A percentile compares a stretch with the other conserved stretches of the same genome.
Evolutionary conservation across 2,113 vertebrate genomes (phyloP).

Genomic region (Elephantulus edwardii): DNA sequence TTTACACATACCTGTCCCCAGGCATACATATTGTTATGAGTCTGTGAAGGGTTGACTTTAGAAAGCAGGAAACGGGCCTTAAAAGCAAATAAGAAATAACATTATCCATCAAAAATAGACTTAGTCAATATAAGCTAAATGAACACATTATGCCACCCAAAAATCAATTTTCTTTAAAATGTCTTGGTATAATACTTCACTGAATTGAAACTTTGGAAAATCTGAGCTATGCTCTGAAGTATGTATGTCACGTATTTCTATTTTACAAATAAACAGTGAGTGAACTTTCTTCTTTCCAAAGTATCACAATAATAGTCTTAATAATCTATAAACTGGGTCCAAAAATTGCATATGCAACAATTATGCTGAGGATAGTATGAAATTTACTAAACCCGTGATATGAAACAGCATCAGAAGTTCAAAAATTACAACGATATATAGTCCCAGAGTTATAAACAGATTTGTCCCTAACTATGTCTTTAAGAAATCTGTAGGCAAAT

Average conservation of each 20-base stretch:
- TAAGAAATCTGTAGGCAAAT: too few relatives aligned
- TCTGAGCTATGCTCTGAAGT: slow-evolving; percentile 38
- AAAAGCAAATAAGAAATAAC: slow-evolving; percentile 60
- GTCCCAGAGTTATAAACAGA: background rate
- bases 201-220: slow-evolving; percentile 41
- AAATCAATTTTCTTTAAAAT: slow-evolving; percentile 43
- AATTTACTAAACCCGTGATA: background rate
- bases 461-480: background rate
- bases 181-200: slow-evolving; percentile 32
- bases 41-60: slow-evolving; percentile 99
- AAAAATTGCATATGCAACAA: slow-evolving; percentile 12
- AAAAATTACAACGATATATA: background rate
- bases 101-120: slow-evolving; percentile 48
- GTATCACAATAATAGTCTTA: slow-evolving; percentile 20
- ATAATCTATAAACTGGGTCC: background rate
- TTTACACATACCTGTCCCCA: slow-evolving; percentile 94
- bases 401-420: slow-evolving; percentile 36
- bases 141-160: slow-evolving; percentile 32
- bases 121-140: slow-evolving; percentile 28
- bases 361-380: slow-evolving; percentile 24
- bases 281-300: background rate
- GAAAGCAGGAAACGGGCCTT: slow-evolving; percentile 98
- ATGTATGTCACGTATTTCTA: background rate
- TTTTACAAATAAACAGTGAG: slow-evolving; percentile 40
- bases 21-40: slow-evolving; percentile 98